Base-by-base conservation (phyloP, 1,140 invertebrate genomes). In the Pseudoatta argentina region DNA sequence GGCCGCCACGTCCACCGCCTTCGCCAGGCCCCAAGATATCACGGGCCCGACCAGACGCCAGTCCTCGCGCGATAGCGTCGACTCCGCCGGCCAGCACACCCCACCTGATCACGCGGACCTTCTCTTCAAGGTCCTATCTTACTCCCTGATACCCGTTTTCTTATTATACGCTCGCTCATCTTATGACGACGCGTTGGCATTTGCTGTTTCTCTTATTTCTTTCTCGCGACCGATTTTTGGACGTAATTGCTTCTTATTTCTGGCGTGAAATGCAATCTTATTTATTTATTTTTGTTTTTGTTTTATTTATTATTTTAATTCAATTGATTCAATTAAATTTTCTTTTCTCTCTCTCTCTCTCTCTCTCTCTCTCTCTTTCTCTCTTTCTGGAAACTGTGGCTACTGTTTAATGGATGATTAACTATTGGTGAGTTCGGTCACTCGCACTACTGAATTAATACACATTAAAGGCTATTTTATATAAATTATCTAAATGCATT, bases 91-190 rank as follows among this genome's bases (percentile, higher is more conserved):
- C 39, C 86, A 90, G 53, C 93, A 94, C 81, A 93, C 93, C 93
- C 92, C 93, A 93, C 92, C 94, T 91, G 94, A 95, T 53, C 87
- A 91, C 82, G 90, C 88, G 89, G 93, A 95, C 89, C 93, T 94
- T 90, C 90, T 92, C 88, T 94, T 92, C 92, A 95, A 95, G 94
- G 94, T 95, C 51, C 82, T 72, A 88, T 71, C 76, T 55, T 81
- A 73, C 67, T 75, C 83, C 85, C 87, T 90, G 87, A 86, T 91
- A 76, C 85, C 8, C 18, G 27, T 51, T 67, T 27, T 30, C 30
- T 66, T n/a, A 86, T 85, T 88, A 66, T 87, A 78, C 86, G 39
- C 63, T 55, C 53, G 18, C 53, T 55, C 53, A 55, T 34, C 63
- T 86, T 88, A 71, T 87, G 83, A 39, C 63, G 16, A 69, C 55